A percentile compares a stretch with the other conserved stretches of the same genome.
Conservation (phyloP, 2,113 vertebrate species). For the Antechinus flavipes region DNA sequence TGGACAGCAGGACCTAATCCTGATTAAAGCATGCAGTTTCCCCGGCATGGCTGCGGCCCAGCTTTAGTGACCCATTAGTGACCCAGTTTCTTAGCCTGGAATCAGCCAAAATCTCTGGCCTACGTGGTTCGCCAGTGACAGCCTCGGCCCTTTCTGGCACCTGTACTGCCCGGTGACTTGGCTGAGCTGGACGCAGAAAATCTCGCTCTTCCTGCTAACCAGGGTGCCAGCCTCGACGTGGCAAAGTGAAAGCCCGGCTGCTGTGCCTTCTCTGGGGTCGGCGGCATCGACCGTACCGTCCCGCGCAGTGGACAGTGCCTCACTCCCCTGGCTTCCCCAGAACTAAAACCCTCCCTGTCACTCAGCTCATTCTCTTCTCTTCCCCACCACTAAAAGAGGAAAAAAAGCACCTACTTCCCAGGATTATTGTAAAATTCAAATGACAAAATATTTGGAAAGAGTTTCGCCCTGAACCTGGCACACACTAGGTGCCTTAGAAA, state of each 20-base stretch:
- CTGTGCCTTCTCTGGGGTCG: neutral
- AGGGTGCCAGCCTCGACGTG: too few species aligned
- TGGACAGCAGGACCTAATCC: neutral
- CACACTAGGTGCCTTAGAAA: neutral
- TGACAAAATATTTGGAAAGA: neutral
- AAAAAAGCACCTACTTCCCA: neutral
- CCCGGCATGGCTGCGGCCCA: neutral
- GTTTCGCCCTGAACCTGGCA: neutral
- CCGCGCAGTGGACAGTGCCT: neutral
- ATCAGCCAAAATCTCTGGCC: neutral
- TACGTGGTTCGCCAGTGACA: neutral
- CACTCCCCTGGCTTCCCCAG: neutral
- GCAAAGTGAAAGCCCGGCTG: neutral
- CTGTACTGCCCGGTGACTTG: neutral
- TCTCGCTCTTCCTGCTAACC: neutral
- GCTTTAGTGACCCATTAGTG: neutral
- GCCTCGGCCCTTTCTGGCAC: neutral
- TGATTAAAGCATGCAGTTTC: neutral
- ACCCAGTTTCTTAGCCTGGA: neutral
- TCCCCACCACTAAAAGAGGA: neutral
- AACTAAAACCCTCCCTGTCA: neutral
- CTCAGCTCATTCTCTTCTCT: neutral
- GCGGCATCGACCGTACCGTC: neutral
- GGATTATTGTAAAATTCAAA: neutral
- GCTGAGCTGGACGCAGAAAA: too few species aligned